Evolutionary conservation across 2,888 invertebrate species (phyloP).

Genomic region (Ichneumoninae sp.): DNA sequence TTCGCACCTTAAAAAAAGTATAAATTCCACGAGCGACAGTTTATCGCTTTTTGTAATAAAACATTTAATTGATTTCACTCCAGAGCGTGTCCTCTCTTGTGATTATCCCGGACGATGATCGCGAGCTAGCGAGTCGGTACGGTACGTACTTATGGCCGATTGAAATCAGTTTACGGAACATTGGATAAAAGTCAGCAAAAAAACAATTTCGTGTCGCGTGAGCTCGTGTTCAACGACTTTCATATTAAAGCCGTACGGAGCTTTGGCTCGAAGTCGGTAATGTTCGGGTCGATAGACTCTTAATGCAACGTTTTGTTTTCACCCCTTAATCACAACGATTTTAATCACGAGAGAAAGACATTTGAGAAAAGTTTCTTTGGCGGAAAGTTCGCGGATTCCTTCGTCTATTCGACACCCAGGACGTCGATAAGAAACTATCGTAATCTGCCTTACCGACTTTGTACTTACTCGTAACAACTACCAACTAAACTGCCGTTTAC

Average conservation of each 20-base stretch:
- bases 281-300: conserved; percentile 7
- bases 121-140: conserved; percentile 22
- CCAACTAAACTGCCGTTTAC: background rate
- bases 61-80: background rate
- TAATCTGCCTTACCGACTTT: background rate
- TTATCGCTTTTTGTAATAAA: background rate
- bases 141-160: conserved; percentile 49
- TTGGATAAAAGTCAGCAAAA: background rate
- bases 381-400: background rate
- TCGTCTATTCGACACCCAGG: conserved; percentile 24
- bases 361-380: background rate
- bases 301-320: conserved; percentile 24
- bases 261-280: background rate
- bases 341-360: background rate
- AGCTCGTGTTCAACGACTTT: conserved; percentile 55
- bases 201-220: conserved; percentile 43
- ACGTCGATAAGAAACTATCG: conserved; percentile 16
- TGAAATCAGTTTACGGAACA: conserved; percentile 38
- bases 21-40: background rate
- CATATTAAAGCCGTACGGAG: conserved; percentile 26
- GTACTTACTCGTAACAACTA: background rate
- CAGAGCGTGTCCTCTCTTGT: conserved; percentile 15
- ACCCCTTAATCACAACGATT: background rate
- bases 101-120: conserved; percentile 11
- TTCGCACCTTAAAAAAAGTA: background rate